These are phyloP conservation scores for Lasaia peninsularis DNA, from an alignment of 1,140 invertebrate species.

Conservation along the genomic window DNA sequence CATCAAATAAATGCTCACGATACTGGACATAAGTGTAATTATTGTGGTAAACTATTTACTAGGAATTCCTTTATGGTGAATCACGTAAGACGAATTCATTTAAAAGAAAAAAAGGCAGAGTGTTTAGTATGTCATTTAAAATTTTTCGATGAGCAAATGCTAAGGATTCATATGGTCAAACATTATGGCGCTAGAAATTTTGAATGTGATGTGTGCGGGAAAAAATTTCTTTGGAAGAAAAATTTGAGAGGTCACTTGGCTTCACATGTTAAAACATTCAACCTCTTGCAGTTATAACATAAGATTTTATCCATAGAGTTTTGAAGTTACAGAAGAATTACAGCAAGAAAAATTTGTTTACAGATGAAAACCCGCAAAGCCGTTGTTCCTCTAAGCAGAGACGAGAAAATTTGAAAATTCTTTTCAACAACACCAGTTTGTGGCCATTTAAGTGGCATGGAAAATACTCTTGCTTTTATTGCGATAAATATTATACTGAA, in stretches of 20 bases:
- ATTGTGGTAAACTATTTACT: conserved; percentile 59
- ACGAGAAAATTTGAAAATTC: conserved; percentile 56
- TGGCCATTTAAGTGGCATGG: conserved; percentile 66
- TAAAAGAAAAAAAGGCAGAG: conserved; percentile 59
- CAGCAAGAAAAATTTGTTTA: conserved; percentile 58
- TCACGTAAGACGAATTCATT: conserved; percentile 57
- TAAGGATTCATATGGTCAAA: conserved; percentile 79
- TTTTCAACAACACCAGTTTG: conserved; percentile 62
- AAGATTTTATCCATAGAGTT: conserved; percentile 2
- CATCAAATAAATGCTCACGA: conserved; percentile 54
- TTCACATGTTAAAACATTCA: conserved; percentile 16
- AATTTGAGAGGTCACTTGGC: conserved; percentile 54
- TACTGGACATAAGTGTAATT: conserved; percentile 50
- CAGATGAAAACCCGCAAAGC: conserved; percentile 49
- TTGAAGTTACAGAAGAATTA: conserved; percentile 34
- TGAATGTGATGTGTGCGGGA: conserved; percentile 77
- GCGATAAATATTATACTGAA: conserved; percentile 41
- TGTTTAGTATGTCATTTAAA: conserved; percentile 53
- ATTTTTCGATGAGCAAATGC: conserved; percentile 54
- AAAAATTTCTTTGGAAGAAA: conserved; percentile 78
- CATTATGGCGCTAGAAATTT: conserved; percentile 81
- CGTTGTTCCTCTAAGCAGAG: conserved; percentile 47
- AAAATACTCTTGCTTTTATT: conserved; percentile 58
- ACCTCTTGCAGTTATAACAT: not conserved
- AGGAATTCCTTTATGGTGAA: conserved; percentile 59